Evolutionary conservation across 1,140 invertebrate species (phyloP).

Genomic region (Streblospio benedicti): DNA sequence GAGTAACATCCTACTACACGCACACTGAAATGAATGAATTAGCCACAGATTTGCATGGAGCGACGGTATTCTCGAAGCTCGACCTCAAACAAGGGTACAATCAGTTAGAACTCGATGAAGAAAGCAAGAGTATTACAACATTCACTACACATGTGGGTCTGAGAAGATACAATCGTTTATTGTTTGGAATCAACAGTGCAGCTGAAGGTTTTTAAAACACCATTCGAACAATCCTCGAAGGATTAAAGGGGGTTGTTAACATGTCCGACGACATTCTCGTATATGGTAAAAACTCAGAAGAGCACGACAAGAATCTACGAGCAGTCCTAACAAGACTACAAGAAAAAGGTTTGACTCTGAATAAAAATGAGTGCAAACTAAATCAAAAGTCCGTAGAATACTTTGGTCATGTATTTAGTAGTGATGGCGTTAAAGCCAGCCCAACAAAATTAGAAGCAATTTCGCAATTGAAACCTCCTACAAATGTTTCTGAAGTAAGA

Average conservation of each 20-base stretch:
- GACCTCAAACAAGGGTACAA: neutral
- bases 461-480: too few relatives aligned
- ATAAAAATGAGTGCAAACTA: too few relatives aligned
- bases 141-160: conserved; percentile 10
- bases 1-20: too few relatives aligned
- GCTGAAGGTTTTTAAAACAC: neutral
- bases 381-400: too few relatives aligned
- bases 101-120: conserved; percentile 15
- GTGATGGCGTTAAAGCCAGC: too few relatives aligned
- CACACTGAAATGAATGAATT: too few relatives aligned
- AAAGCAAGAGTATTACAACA: conserved; percentile 18
- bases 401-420: too few relatives aligned
- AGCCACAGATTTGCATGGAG: too few relatives aligned
- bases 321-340: neutral
- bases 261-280: neutral
- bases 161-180: conserved; percentile 11
- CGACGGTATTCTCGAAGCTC: neutral
- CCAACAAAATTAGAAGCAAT: too few relatives aligned
- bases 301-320: neutral
- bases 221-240: too few relatives aligned
- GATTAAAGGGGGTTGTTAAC: neutral
- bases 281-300: neutral
- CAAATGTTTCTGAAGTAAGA: too few relatives aligned
- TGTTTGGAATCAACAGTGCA: conserved; percentile 11
- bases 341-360: too few relatives aligned